Evolutionary conservation across 2,113 vertebrate species (phyloP).

Genomic region (Daubentonia madagascariensis): DNA sequence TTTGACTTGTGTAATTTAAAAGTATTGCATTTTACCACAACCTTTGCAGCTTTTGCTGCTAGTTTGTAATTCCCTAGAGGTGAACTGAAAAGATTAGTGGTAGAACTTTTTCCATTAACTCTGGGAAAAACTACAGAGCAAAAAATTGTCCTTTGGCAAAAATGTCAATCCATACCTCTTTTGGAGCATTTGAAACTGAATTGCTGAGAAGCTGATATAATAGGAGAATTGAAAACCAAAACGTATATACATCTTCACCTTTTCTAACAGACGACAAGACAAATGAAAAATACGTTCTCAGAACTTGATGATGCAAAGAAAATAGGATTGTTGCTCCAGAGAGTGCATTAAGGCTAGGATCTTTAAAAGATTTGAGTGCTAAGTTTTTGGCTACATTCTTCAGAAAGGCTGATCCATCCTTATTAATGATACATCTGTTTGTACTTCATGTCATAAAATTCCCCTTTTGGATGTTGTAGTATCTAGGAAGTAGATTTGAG

Average conservation of each 20-base stretch:
- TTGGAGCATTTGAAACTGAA: slow-evolving; percentile 52
- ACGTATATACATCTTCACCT: slow-evolving; percentile 59
- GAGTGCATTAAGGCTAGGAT: slow-evolving; percentile 10
- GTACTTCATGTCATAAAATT: slow-evolving; percentile 29
- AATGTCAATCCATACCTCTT: slow-evolving; percentile 61
- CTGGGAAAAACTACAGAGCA: slow-evolving; percentile 43
- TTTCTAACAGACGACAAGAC: slow-evolving; percentile 38
- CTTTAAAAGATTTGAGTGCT: slow-evolving; percentile 61
- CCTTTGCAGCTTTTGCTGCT: background rate
- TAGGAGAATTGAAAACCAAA: slow-evolving; percentile 63
- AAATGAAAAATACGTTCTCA: slow-evolving; percentile 54
- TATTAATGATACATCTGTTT: slow-evolving; percentile 61
- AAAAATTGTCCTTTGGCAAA: slow-evolving; percentile 66
- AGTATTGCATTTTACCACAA: slow-evolving; percentile 48
- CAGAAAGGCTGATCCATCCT: slow-evolving; percentile 46
- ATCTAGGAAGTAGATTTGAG: slow-evolving; percentile 34
- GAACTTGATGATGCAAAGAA: slow-evolving; percentile 67
- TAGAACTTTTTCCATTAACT: slow-evolving; percentile 53
- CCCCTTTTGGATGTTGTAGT: background rate
- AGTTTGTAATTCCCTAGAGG: slow-evolving; percentile 56
- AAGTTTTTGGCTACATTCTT: slow-evolving; percentile 10
- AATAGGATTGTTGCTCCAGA: slow-evolving; percentile 53
- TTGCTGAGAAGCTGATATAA: slow-evolving; percentile 45
- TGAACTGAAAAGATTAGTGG: slow-evolving; percentile 70
- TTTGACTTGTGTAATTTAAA: slow-evolving; percentile 46